Evolutionary conservation across 2,797 vertebrate species (phyloP).

Genomic region (Otus scops): DNA sequence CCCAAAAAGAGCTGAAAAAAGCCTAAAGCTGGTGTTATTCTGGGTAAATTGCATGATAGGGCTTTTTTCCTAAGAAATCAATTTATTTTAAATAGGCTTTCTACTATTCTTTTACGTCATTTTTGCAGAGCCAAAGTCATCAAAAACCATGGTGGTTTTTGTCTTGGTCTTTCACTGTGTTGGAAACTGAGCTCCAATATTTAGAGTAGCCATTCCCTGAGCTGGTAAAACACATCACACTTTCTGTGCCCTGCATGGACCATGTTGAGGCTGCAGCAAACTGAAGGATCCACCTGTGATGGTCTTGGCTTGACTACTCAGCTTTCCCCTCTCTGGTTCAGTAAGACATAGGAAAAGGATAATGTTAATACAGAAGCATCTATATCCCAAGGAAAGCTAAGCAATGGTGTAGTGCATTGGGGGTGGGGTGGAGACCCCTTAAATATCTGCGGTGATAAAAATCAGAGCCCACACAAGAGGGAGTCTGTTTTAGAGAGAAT

Average conservation of each 20-base stretch:
- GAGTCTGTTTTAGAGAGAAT: conserved; percentile 4
- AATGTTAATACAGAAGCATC: background rate
- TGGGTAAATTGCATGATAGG: background rate
- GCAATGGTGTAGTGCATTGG: background rate
- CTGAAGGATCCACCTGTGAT: background rate
- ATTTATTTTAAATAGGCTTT: background rate
- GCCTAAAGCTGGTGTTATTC: background rate
- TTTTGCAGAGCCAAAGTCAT: background rate
- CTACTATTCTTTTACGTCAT: background rate
- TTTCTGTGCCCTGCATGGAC: background rate
- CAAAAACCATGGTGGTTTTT: background rate
- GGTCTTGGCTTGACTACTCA: background rate
- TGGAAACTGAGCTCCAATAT: background rate
- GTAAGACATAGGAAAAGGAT: background rate
- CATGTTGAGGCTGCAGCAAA: background rate
- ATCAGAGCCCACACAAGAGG: background rate
- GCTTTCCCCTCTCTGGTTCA: background rate
- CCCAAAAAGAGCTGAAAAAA: background rate
- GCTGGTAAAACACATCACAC: background rate
- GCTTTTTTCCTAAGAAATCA: background rate
- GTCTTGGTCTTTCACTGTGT: background rate
- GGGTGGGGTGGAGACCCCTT: background rate
- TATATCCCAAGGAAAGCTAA: background rate
- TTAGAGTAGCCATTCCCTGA: background rate
- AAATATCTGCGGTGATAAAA: background rate